phyloP scores from a whole-genome alignment of 37 sponge, comb jelly and placozoan genomes.

The Halisarca cf. caerulea region DNA sequence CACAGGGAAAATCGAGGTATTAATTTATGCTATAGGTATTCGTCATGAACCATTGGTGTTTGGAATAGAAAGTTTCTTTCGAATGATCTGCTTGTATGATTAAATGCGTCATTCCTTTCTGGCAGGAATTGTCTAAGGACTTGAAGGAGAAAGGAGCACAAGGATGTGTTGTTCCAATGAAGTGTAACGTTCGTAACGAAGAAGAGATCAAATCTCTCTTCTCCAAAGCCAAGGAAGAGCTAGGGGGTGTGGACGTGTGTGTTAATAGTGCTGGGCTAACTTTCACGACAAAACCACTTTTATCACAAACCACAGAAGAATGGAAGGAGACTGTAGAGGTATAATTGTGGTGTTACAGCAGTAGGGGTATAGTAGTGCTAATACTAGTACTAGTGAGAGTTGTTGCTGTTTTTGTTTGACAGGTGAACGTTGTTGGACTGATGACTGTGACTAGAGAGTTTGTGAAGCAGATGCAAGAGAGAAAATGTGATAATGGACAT shows the following conservation, averaged over 20 bases:
- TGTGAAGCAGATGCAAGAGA: conserved; percentile 63
- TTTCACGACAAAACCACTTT: conserved; percentile 45
- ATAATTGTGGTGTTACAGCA: not conserved
- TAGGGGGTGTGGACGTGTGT: conserved; percentile 76
- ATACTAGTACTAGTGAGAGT: not conserved
- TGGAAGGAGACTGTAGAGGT: conserved; percentile 87
- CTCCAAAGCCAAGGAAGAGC: conserved; percentile 33
- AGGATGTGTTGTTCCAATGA: conserved; percentile 64
- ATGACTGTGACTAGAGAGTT: conserved; percentile 70
- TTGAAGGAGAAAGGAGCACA: not conserved
- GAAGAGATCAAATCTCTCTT: conserved; percentile 66
- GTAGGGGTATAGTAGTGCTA: not conserved
- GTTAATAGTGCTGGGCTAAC: conserved; percentile 86
- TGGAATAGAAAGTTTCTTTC: too few relatives aligned
- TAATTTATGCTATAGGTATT: too few relatives aligned
- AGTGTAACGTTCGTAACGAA: conserved; percentile 81
- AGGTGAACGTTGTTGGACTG: conserved; percentile 81
- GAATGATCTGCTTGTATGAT: too few relatives aligned
- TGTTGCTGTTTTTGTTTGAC: not conserved
- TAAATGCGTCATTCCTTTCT: too few relatives aligned
- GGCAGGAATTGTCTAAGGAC: conserved; percentile 45
- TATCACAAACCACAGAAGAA: conserved; percentile 55
- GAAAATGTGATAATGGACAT: conserved; percentile 72
- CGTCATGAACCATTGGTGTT: too few relatives aligned
- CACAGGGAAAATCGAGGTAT: conserved; percentile 19